Conservation (phyloP, 2,797 vertebrate species). For the Crax fasciolata region DNA sequence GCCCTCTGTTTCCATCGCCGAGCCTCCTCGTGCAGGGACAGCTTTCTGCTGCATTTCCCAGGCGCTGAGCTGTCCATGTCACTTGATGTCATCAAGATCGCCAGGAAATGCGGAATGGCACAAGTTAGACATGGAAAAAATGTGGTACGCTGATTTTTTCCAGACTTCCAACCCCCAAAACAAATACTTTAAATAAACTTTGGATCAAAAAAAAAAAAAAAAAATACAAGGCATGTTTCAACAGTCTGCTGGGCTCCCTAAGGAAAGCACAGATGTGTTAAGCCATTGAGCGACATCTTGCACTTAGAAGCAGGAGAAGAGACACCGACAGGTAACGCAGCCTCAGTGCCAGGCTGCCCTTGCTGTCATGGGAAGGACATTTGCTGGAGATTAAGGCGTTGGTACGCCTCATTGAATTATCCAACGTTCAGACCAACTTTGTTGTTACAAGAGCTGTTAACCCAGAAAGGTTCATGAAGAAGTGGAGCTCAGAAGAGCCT, state of each 20-base stretch:
- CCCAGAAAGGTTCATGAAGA: constrained; percentile 41
- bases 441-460: constrained; percentile 30
- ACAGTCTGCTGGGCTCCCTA: constrained; percentile 12
- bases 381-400: constrained; percentile 8
- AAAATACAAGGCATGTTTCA: neutral
- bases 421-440: neutral
- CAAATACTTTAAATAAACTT: constrained; percentile 24
- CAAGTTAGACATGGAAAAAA: constrained; percentile 32
- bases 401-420: neutral
- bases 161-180: constrained; percentile 6
- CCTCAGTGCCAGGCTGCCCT: neutral
- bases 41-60: constrained; percentile 49
- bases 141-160: neutral
- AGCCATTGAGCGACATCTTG: neutral
- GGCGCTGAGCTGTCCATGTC: neutral
- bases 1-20: neutral
- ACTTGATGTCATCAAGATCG: constrained; percentile 9
- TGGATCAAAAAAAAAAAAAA: neutral
- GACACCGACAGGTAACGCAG: neutral
- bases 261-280: constrained; percentile 16
- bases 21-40: neutral
- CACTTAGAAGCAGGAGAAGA: neutral
- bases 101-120: constrained; percentile 40
- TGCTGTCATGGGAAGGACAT: constrained; percentile 31
- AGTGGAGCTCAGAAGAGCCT: neutral